Base-by-base conservation (phyloP, 1,140 invertebrate species). In the Zaprionus kolodkinae region DNA sequence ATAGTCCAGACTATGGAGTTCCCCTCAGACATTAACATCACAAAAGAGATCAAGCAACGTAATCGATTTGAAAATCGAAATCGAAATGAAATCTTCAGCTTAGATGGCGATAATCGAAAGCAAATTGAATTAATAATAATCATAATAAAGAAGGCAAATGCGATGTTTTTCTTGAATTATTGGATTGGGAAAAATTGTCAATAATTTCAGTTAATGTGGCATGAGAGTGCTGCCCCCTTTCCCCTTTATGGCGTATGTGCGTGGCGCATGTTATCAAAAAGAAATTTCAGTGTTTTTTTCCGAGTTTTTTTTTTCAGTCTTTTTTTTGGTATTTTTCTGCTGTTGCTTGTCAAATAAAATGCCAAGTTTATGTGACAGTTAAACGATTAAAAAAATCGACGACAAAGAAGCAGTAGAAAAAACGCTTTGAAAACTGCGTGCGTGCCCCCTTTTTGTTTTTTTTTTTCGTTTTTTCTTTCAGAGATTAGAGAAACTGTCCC, bases 321-420 rank as follows among this genome's bases (percentile, higher is more conserved):
- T 40, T 69, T 59, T 30, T 54, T 33, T 45, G 17, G 13, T 36
- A n/a, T 2, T 48, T 59, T 76, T 90, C 78, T 68, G 80, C 80
- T 75, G 82, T 65, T 73, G 83, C 61, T 81, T 91, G 88, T 91
- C 87, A 84, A 91, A 91, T 91, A 91, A 91, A 91, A 88, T 81
- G 78, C 56, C 54, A 67, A 80, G 83, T 91, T 91, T 91, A 91
- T 91, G 88, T 78, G 87, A 91, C 87, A 91, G 88, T 91, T 84
- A 74, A 73, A 72, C 88, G 87, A 87, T 91, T 88, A 91, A 84
- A 81, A 70, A 67, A 73, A 30, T 30, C 43, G 38, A n/a, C 38
- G 38, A 45, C 43, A 56, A 36, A 59, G 33, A 75, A 69, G 36
- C 35, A 69, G 67, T 55, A 59, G 40, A 63, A 64, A 54, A 27